Conservation (phyloP, 2,113 vertebrate genomes). For the Heteronetta atricapilla region DNA sequence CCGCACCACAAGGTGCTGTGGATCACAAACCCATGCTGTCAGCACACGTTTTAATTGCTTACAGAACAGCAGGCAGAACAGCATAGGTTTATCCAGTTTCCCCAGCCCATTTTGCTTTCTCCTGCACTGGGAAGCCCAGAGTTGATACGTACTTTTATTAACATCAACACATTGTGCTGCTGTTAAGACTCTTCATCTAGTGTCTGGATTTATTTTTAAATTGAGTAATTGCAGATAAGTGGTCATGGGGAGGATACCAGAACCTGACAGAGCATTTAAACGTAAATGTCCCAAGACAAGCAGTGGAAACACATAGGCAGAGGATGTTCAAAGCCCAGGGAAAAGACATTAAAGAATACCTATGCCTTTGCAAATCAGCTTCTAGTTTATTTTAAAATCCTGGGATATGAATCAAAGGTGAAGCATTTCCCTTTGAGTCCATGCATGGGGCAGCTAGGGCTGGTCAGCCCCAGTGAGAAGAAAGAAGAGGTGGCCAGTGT, state of each 20-base stretch:
- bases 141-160: neutral
- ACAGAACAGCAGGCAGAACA: neutral
- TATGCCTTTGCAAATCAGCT: neutral
- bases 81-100: neutral
- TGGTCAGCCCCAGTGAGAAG: neutral
- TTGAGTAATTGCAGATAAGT: neutral
- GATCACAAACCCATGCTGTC: neutral
- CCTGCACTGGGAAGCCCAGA: neutral
- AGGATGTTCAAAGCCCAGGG: neutral
- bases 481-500: neutral
- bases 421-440: neutral
- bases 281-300: neutral
- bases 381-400: conserved; percentile 11
- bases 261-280: neutral
- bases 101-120: neutral
- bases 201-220: conserved; percentile 34
- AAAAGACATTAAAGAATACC: neutral
- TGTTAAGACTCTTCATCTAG: neutral
- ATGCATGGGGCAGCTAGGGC: neutral
- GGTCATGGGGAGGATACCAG: neutral
- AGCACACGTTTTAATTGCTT: neutral
- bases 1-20: neutral
- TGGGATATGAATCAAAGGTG: neutral
- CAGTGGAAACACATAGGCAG: neutral
- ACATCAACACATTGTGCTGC: neutral